These are phyloP conservation scores for Sphyrna mokarran DNA, from an alignment of 2,113 vertebrate genomes.

Conservation along the genomic window DNA sequence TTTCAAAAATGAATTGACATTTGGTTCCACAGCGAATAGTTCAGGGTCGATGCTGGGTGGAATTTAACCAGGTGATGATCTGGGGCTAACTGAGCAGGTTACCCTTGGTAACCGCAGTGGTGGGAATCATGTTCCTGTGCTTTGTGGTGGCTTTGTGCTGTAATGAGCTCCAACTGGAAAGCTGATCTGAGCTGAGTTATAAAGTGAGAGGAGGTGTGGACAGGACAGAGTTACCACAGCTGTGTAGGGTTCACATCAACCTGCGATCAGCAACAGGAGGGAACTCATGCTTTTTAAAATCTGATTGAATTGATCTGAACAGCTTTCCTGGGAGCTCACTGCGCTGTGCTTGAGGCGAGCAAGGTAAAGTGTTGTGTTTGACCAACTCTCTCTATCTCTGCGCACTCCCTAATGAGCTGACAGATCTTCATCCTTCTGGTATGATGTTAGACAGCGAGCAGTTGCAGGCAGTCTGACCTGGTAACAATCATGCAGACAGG, in stretches of 20 bases:
- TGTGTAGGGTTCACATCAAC: too few species aligned
- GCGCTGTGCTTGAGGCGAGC: not conserved
- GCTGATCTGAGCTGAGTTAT: not conserved
- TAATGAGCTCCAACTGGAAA: not conserved
- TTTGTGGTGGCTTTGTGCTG: not conserved
- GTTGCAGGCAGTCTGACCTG: too few species aligned
- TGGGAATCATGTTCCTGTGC: not conserved
- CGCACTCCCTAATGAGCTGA: not conserved
- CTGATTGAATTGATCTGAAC: not conserved
- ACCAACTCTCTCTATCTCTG: not conserved
- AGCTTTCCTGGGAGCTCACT: not conserved
- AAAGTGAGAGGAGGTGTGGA: not conserved
- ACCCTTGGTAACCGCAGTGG: not conserved
- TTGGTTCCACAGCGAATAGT: not conserved
- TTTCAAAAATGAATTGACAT: not conserved
- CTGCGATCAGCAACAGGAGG: not conserved
- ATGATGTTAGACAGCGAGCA: not conserved
- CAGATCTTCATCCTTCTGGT: not conserved
- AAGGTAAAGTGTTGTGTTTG: not conserved
- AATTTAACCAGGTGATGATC: not conserved
- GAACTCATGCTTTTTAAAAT: not conserved
- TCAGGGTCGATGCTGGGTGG: not conserved
- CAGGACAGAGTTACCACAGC: not conserved
- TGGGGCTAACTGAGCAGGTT: not conserved
- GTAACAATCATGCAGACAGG: not conserved